Conservation (phyloP, 1,140 invertebrate species). For the Caenorhabditis remanei region DNA sequence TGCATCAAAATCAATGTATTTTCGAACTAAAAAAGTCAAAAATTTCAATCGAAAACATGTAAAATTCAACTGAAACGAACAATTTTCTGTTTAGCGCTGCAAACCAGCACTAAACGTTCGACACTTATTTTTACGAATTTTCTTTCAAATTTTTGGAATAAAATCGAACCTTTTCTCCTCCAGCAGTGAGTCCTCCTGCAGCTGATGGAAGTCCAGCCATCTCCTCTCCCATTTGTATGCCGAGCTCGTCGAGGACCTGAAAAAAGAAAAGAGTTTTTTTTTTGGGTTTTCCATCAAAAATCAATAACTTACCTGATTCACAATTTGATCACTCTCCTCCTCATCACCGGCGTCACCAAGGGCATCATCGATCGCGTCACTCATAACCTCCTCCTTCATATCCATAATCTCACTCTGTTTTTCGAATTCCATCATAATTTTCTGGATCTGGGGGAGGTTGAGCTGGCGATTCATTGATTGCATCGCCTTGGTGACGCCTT, state of each 20-base stretch:
- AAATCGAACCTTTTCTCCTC: neutral
- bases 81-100: too few relatives aligned
- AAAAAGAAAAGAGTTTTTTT: slow-evolving; percentile 77
- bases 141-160: neutral
- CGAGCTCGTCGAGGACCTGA: slow-evolving; percentile 96
- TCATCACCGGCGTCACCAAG: slow-evolving; percentile 98
- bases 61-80: too few relatives aligned
- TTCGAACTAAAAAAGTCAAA: too few relatives aligned
- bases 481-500: slow-evolving; percentile 98
- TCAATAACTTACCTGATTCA: slow-evolving; percentile 70
- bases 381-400: slow-evolving; percentile 99
- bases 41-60: too few relatives aligned
- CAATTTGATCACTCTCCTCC: slow-evolving; percentile 85
- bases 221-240: slow-evolving; percentile 91
- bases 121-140: too few relatives aligned
- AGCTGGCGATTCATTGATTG: slow-evolving; percentile 95
- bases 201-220: slow-evolving; percentile 88
- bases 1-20: too few relatives aligned
- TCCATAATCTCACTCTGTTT: slow-evolving; percentile 99
- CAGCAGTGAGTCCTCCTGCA: slow-evolving; percentile 80
- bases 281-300: neutral
- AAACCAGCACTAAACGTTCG: too few relatives aligned
- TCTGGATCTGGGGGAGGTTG: slow-evolving; percentile 98
- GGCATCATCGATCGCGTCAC: slow-evolving; percentile 98
- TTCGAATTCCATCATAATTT: slow-evolving; percentile 98